Base-by-base conservation (phyloP, 2,113 vertebrate species). In the Tapirus terrestris region DNA sequence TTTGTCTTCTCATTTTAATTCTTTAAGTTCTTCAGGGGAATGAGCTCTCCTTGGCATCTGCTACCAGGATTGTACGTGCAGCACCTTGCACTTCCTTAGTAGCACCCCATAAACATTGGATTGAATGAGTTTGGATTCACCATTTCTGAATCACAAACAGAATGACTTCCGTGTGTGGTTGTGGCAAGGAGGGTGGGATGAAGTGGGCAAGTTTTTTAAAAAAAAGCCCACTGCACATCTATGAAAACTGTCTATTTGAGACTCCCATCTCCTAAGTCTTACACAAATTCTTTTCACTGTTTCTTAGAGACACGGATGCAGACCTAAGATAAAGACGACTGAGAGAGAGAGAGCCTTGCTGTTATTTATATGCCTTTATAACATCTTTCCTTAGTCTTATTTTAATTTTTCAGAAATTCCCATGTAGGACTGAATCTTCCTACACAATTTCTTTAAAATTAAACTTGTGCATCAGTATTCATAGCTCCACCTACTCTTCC, bases 391-490 rank as follows among this genome's bases (percentile, higher is more conserved):
- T 98, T 87, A 73, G 45, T 79, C 84, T 83, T 58, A 29, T 91
- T 96, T 89, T 95, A 85, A 39, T 85, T 96, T 96, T 91, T 82
- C 86, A 96, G 33, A 96, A 70, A 58, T 97, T 95, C 90, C 89
- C 68, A 94, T 11, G 36, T 39, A 53, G 21, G 39, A 75, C 86
- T 93, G 58, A 73, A 33, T 94, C 39, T 96, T 58, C 96, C 96
- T 63, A 86, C 93, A 31, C 83, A 17, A 27, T 89, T 96, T 23
- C n/a, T 97, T 97, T 97, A 93, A 97, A 98, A 94, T 92, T 79
- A 16, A 48, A 82, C 81, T 86, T 70, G 82, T 11, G 2, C 77
- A n/a, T 75, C 58, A 73, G 68, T 96, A 95, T 92, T 94, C 76
- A 51, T 94, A 73, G 94, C 60, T 97, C 97, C 58, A 4, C 89